A percentile compares a stretch with the other conserved stretches of the same genome.
Evolutionary conservation across 1,140 invertebrate species (phyloP).

Genomic region (Panulirus ornatus): DNA sequence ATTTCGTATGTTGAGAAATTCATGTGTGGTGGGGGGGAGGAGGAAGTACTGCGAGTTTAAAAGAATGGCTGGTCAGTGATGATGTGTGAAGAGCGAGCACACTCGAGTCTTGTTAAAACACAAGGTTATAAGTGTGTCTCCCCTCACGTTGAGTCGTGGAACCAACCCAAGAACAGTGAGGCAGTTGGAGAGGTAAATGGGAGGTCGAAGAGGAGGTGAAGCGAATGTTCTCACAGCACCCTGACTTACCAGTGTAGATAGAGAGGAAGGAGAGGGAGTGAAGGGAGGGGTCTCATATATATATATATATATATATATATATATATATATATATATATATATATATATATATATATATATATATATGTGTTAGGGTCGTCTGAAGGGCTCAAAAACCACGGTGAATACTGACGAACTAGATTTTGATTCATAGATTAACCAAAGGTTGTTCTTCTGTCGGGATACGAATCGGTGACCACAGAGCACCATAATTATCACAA

Average conservation of each 20-base stretch:
- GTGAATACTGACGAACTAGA: slow-evolving; percentile 38
- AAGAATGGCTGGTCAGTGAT: background rate
- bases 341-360: background rate
- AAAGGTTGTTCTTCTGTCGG: slow-evolving; percentile 8
- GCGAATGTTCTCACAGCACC: slow-evolving; percentile 18
- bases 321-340: too few relatives aligned
- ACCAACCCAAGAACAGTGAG: background rate
- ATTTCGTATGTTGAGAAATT: too few relatives aligned
- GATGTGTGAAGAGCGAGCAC: background rate
- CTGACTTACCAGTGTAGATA: background rate
- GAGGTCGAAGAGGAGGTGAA: background rate
- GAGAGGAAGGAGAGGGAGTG: too few relatives aligned
- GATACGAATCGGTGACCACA: slow-evolving; percentile 39
- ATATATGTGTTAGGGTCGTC: background rate
- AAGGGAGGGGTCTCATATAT: background rate
- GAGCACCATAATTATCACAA: slow-evolving; percentile 69
- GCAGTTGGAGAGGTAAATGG: background rate
- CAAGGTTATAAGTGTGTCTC: slow-evolving; percentile 17
- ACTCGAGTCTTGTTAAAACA: slow-evolving; percentile 45
- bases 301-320: background rate
- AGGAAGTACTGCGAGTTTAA: too few relatives aligned
- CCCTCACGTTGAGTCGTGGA: background rate
- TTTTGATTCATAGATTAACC: slow-evolving; percentile 51
- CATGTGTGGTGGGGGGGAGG: too few relatives aligned
- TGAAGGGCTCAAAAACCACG: slow-evolving; percentile 21